Evolutionary conservation across 2,888 invertebrate genomes (phyloP).

Genomic region (Melolontha melolontha): DNA sequence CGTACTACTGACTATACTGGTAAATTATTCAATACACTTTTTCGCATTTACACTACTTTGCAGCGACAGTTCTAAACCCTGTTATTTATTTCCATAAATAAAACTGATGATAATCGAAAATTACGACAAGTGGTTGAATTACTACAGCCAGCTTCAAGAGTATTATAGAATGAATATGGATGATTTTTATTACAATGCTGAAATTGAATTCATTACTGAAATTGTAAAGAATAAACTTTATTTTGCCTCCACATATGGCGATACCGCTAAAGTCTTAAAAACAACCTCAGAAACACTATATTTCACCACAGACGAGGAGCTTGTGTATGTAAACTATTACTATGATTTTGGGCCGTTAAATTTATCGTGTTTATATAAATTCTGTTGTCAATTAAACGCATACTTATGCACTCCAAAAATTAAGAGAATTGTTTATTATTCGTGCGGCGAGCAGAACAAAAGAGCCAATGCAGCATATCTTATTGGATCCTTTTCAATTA

Average conservation of each 20-base stretch:
- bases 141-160: conserved; percentile 22
- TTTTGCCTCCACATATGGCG: conserved; percentile 78
- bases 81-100: conserved; percentile 51
- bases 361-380: conserved; percentile 86
- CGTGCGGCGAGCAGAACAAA: conserved; percentile 79
- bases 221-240: conserved; percentile 70
- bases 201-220: conserved; percentile 61
- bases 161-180: conserved; percentile 47
- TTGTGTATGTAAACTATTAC: conserved; percentile 87
- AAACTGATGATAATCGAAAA: conserved; percentile 44
- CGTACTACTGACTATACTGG: conserved; percentile 51
- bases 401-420: conserved; percentile 75
- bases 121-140: conserved; percentile 39
- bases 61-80: conserved; percentile 50
- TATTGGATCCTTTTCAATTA: conserved; percentile 84
- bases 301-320: conserved; percentile 82
- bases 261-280: conserved; percentile 72
- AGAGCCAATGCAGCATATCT: conserved; percentile 89
- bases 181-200: conserved; percentile 53
- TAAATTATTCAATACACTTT: conserved; percentile 58
- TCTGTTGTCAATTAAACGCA: conserved; percentile 81
- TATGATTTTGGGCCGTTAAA: conserved; percentile 92
- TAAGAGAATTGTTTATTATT: conserved; percentile 85
- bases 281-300: conserved; percentile 78
- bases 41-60: conserved; percentile 54